Conservation (phyloP, 2,113 vertebrate genomes). For the Trachemys scripta region DNA sequence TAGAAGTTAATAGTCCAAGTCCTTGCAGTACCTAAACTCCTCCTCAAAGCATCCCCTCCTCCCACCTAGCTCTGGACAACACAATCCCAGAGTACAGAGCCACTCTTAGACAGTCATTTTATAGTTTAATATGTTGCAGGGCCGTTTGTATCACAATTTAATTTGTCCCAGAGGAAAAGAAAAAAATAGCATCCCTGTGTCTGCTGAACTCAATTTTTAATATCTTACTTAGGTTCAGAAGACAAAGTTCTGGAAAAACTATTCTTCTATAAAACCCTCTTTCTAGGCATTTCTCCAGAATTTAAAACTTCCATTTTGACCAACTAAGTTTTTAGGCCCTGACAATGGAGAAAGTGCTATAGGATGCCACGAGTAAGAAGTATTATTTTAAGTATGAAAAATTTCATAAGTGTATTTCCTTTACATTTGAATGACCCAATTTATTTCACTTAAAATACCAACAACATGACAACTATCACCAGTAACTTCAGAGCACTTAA, state of each 20-base stretch:
- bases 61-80: not conserved
- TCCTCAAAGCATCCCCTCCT: not conserved
- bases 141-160: accelerated
- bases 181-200: not conserved
- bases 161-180: not conserved
- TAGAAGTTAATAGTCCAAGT: not conserved
- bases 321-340: not conserved
- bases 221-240: not conserved
- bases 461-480: not conserved
- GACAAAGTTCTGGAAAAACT: not conserved
- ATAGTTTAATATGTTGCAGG: not conserved
- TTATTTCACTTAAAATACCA: not conserved
- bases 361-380: not conserved
- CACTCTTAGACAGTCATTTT: not conserved
- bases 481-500: not conserved
- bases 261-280: not conserved
- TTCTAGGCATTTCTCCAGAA: not conserved
- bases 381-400: not conserved
- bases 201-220: accelerated
- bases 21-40: not conserved
- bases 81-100: accelerated
- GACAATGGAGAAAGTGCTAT: not conserved
- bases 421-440: not conserved
- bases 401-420: not conserved
- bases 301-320: not conserved